phyloP scores from a whole-genome alignment of 2,113 vertebrate species.

The Cisticola juncidis region DNA sequence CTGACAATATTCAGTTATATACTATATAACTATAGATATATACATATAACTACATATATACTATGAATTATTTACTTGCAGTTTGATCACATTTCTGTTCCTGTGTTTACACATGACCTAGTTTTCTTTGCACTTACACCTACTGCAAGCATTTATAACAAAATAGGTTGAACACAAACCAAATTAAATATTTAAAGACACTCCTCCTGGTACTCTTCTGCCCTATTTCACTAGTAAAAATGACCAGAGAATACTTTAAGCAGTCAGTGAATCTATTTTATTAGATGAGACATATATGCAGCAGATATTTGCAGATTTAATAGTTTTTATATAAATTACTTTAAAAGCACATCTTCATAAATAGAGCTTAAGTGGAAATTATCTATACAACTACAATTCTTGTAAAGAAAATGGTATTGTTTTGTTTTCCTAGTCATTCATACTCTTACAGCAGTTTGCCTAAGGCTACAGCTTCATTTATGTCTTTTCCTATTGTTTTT shows the following conservation, averaged over 20 bases:
- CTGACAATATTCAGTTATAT: not conserved
- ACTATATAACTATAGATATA: no score
- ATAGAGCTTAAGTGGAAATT: not conserved
- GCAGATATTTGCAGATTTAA: not conserved
- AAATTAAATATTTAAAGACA: not conserved
- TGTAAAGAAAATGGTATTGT: not conserved
- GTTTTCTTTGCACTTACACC: not conserved
- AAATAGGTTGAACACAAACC: not conserved
- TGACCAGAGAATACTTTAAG: not conserved
- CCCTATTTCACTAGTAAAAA: not conserved
- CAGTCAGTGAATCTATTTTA: not conserved
- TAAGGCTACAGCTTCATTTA: not conserved
- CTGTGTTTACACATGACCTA: not conserved
- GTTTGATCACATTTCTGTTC: not conserved
- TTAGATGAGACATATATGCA: not conserved
- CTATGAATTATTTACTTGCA: not conserved
- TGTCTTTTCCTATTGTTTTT: not conserved
- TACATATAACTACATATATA: no score
- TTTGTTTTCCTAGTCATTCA: not conserved
- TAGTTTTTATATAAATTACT: not conserved
- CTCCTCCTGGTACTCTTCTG: not conserved
- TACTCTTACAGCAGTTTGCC: not conserved
- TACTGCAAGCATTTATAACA: not conserved
- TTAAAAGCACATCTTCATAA: not conserved
- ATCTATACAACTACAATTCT: not conserved